Percentiles rank a stretch among this genome's conserved stretches.
These are phyloP conservation scores for Netelia inedita DNA, from an alignment of 2,888 invertebrate genomes.

Conservation along the genomic window DNA sequence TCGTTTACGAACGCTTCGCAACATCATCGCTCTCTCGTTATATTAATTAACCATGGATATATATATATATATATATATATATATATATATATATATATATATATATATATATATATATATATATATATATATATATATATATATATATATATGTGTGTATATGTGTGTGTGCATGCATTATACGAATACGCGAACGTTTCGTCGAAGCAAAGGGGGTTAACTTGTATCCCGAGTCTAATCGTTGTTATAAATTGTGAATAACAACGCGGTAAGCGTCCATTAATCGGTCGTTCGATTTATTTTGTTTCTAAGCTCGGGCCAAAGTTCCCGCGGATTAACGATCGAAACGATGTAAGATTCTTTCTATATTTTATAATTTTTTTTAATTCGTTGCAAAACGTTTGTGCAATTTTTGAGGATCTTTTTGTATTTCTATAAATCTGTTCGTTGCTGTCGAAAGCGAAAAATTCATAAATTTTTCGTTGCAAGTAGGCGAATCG, in stretches of 20 bases:
- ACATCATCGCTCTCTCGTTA: slow-evolving; percentile 42
- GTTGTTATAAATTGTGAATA: background rate
- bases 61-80: background rate
- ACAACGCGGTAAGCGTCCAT: background rate
- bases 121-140: background rate
- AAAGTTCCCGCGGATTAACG: too few relatives aligned
- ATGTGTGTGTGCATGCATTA: too few relatives aligned
- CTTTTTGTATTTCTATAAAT: background rate
- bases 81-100: background rate
- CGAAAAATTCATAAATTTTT: background rate
- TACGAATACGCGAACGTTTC: too few relatives aligned
- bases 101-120: background rate
- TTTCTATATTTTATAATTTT: too few relatives aligned
- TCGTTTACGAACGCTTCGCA: slow-evolving; percentile 45
- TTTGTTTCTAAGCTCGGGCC: background rate
- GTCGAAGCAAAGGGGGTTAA: background rate
- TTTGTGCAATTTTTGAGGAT: too few relatives aligned
- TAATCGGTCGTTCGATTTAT: background rate
- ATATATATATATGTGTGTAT: too few relatives aligned
- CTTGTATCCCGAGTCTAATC: background rate
- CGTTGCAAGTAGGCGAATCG: background rate
- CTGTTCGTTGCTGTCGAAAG: too few relatives aligned
- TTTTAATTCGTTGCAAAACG: too few relatives aligned
- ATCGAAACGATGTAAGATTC: too few relatives aligned
- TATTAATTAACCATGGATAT: slow-evolving; percentile 36